Evolutionary conservation across 1,140 invertebrate genomes (phyloP).

Genomic region (Caenorhabditis tropicalis): DNA sequence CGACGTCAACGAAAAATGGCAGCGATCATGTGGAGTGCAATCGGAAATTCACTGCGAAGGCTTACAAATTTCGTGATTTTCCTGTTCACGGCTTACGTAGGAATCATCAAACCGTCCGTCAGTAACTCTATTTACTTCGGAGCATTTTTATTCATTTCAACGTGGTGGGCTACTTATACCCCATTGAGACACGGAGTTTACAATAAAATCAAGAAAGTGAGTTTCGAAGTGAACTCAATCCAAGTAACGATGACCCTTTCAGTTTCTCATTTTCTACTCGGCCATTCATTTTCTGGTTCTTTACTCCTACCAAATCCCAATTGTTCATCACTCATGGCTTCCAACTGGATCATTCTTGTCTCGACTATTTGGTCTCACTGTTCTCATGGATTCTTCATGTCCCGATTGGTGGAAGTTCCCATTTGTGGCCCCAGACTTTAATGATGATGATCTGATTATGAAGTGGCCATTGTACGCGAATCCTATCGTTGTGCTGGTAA

Average conservation of each 20-base stretch:
- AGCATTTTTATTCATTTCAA: slow-evolving; percentile 63
- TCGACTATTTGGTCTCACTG: slow-evolving; percentile 63
- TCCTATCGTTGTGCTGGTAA: slow-evolving; percentile 58
- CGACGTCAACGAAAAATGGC: slow-evolving; percentile 8
- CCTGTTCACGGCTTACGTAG: slow-evolving; percentile 51
- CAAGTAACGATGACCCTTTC: too few relatives aligned
- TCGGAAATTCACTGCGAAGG: slow-evolving; percentile 25
- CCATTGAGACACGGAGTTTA: slow-evolving; percentile 63
- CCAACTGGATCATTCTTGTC: slow-evolving; percentile 54
- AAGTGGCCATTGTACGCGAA: slow-evolving; percentile 65
- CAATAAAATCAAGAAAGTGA: slow-evolving; percentile 64
- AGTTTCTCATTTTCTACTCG: slow-evolving; percentile 44
- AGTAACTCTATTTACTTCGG: slow-evolving; percentile 66
- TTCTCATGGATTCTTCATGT: slow-evolving; percentile 58
- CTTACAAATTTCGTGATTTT: slow-evolving; percentile 54
- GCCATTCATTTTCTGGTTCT: slow-evolving; percentile 65
- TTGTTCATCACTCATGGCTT: slow-evolving; percentile 60
- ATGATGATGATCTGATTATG: slow-evolving; percentile 27
- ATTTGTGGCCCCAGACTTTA: slow-evolving; percentile 20
- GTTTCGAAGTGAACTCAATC: too few relatives aligned
- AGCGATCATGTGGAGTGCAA: slow-evolving; percentile 33
- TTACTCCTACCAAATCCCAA: slow-evolving; percentile 66
- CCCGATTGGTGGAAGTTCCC: slow-evolving; percentile 61
- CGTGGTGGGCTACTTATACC: slow-evolving; percentile 71
- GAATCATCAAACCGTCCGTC: slow-evolving; percentile 61